Conservation (phyloP, 2,113 vertebrate species). For the human region GRCh38 chrX:44702501-44703000, state of each 20-base stretch:
- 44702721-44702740: neutral
- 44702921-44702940: no score
- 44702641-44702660: neutral
- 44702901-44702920: no score
- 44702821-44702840: no score
- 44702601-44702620: neutral
- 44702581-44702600: neutral
- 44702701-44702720: neutral
- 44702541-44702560: neutral
- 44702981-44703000: no score
- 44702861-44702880: no score
- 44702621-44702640: neutral
- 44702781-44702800: neutral
- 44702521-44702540: neutral
- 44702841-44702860: no score
- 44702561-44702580: neutral
- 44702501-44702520: neutral
- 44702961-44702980: no score
- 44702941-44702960: no score
- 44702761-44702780: neutral
- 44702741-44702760: neutral
- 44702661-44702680: neutral
- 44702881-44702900: no score
- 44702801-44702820: no score
- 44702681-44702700: neutral